phyloP scores from a whole-genome alignment of 2,113 vertebrate species.

The Arenaria interpres region DNA sequence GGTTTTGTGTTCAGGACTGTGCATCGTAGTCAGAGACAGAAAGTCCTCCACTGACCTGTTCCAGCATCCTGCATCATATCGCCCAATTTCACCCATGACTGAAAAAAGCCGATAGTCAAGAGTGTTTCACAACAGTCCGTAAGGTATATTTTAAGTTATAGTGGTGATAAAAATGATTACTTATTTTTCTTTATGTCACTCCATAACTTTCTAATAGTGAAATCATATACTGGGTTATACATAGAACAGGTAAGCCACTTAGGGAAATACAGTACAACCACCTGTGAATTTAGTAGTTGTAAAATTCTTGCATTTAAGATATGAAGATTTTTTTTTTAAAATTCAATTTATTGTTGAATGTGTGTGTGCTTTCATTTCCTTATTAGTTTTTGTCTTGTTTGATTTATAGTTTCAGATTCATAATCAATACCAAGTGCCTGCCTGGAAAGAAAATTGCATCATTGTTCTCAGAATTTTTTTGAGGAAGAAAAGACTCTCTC shows the following conservation, averaged over 20 bases:
- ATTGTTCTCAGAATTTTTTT: not conserved
- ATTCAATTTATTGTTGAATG: not conserved
- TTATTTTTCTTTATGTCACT: not conserved
- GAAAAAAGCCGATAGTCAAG: not conserved
- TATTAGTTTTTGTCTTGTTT: not conserved
- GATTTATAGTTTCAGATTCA: not conserved
- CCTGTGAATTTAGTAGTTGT: not conserved
- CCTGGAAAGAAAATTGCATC: not conserved
- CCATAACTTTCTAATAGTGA: not conserved
- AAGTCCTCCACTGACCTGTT: not conserved
- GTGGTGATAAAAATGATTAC: not conserved
- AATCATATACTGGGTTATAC: not conserved
- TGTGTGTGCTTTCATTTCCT: not conserved
- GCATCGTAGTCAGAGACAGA: not conserved
- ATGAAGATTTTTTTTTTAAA: fast-evolving
- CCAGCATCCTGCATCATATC: not conserved
- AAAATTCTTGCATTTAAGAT: not conserved
- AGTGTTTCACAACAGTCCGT: not conserved
- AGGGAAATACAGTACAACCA: not conserved
- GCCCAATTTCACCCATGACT: not conserved
- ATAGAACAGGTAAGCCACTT: not conserved
- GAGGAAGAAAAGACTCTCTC: not conserved
- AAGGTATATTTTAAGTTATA: not conserved
- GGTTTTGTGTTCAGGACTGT: not conserved
- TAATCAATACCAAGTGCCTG: not conserved